Evolutionary conservation across 2,888 invertebrate species (phyloP).

Genomic region (Lapara coniferarum): DNA sequence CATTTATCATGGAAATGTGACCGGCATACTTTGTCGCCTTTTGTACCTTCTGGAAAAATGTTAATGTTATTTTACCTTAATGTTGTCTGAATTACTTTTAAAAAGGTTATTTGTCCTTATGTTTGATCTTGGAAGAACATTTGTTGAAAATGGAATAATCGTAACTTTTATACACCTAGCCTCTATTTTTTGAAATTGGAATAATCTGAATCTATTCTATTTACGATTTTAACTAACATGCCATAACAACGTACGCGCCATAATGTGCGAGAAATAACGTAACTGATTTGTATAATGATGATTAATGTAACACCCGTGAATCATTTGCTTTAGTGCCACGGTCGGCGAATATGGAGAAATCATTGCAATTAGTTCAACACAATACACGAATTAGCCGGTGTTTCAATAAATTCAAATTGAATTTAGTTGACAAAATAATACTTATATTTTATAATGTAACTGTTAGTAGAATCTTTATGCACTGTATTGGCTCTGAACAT

Average conservation of each 20-base stretch:
- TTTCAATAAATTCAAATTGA: not conserved
- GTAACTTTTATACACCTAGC: not conserved
- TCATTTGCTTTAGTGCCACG: constrained; percentile 10
- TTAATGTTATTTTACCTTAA: constrained; percentile 3
- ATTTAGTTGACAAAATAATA: not conserved
- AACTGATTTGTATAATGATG: constrained; percentile 22
- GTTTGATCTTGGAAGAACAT: not conserved
- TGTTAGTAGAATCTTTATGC: not conserved
- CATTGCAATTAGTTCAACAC: constrained; percentile 14
- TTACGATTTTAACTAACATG: no score
- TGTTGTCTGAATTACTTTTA: not conserved
- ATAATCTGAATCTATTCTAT: no score
- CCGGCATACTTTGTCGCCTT: constrained; percentile 18
- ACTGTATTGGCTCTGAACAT: no score
- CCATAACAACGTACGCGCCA: not conserved
- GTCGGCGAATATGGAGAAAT: constrained; percentile 2
- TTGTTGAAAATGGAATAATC: not conserved
- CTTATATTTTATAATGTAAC: not conserved
- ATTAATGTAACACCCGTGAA: constrained; percentile 21
- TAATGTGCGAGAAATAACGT: constrained; percentile 7
- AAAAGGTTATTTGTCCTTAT: no score
- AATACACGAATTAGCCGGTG: not conserved
- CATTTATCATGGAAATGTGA: constrained; percentile 22
- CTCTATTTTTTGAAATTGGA: no score
- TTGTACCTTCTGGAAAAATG: not conserved